phyloP scores from a whole-genome alignment of 2,797 vertebrate genomes.

The Botia kubotai region DNA sequence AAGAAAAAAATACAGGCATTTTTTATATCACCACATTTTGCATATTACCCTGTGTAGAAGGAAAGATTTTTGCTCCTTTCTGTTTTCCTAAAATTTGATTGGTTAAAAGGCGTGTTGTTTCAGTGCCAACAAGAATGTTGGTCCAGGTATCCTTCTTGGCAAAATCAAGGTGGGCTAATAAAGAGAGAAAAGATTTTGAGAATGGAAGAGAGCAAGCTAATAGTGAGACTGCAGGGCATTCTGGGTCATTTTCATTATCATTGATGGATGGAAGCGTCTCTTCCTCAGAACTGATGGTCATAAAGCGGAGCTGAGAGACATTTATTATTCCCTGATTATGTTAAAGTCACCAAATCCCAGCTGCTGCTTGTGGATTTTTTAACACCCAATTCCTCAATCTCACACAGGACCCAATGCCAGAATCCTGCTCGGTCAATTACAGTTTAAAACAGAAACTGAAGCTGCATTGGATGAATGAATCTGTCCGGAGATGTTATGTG shows the following conservation, averaged over 20 bases:
- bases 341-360: slow-evolving; percentile 26
- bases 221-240: slow-evolving; percentile 6
- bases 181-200: background rate
- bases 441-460: background rate
- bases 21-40: no score
- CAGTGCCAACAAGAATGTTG: no score
- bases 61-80: no score
- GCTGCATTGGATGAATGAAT: background rate
- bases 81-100: no score
- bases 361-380: slow-evolving; percentile 1
- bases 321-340: slow-evolving; percentile 51
- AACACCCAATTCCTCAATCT: background rate
- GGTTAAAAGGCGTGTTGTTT: no score
- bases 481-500: background rate
- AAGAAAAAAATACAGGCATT: no score
- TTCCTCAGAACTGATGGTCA: slow-evolving; percentile 29
- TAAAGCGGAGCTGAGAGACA: slow-evolving; percentile 40
- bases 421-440: background rate
- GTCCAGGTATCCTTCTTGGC: no score
- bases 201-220: background rate
- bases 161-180: no score
- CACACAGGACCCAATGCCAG: slow-evolving; percentile 11
- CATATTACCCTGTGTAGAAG: no score
- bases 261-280: slow-evolving; percentile 47
- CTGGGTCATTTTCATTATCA: slow-evolving; percentile 22